Base-by-base conservation (phyloP, 2,113 vertebrate species). In the Lamprotornis superbus region DNA sequence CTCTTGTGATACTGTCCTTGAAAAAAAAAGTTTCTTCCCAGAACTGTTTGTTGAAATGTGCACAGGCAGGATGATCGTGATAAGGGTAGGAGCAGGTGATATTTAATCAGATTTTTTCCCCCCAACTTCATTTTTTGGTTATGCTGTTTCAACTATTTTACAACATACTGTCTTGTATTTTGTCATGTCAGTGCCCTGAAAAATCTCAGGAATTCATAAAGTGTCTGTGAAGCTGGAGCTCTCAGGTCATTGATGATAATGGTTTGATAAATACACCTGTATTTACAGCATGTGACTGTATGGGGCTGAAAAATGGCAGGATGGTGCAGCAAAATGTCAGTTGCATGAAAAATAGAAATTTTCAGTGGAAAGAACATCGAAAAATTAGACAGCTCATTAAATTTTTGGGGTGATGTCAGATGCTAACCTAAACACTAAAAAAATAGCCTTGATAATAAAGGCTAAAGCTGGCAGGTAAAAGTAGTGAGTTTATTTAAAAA, bases 181-280 rank as follows among this genome's bases (percentile, higher is more conserved):
- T 94, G 21, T 93, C 49, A 83, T 59, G 77, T 42, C 86, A 91
- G 52, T 68, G 52, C 21, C 30, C 14, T 86, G 70, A 76, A 60
- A 83, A 94, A 92, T 47, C 52, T 63, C 33, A 33, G 47, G 17
- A 84, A 67, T 81, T 80, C 49, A 56, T 65, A 63, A 89, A 92
- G 47, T 77, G 11, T 40, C 55, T 50, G 16, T 79, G 87, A 42
- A 93, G 24, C 59, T 85, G 11, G 3, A 89, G 55, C 14, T 65
- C 75, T 63, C 60, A 49, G 28, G 56, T 93, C 89, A 91, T 33
- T 82, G 60, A 87, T 87, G 57, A n/a, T 95, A 94, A 96, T 90
- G 92, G 67, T 78, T 94, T 94, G 77, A 92, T 95, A 91, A 97
- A 91, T 82, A 74, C 5, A 42, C 15, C 64, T 50, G 3, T 83